Evolutionary conservation across 1,140 invertebrate genomes (phyloP).

Genomic region (Drosophila melanogaster): Release_6_plus_ISO1_MT NT_037436.4:16118501-16119000

Average conservation of each 20-base stretch:
- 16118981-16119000: conserved; percentile 80
- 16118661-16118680: conserved; percentile 77
- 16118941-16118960: conserved; percentile 57
- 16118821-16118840: conserved; percentile 72
- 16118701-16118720: conserved; percentile 70
- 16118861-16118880: conserved; percentile 74
- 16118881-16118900: conserved; percentile 56
- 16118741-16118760: conserved; percentile 67
- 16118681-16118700: conserved; percentile 77
- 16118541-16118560: conserved; percentile 70
- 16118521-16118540: conserved; percentile 73
- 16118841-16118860: conserved; percentile 76
- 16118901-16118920: conserved; percentile 57
- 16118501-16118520: conserved; percentile 80
- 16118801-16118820: conserved; percentile 65
- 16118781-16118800: conserved; percentile 77
- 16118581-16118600: conserved; percentile 54
- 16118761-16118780: conserved; percentile 76
- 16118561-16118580: conserved; percentile 78
- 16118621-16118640: conserved; percentile 84
- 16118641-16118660: conserved; percentile 81
- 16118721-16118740: conserved; percentile 74
- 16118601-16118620: conserved; percentile 71
- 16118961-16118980: conserved; percentile 41
- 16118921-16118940: conserved; percentile 72